Conservation (phyloP, 2,113 vertebrate genomes). For the Lagopus leucura region DNA sequence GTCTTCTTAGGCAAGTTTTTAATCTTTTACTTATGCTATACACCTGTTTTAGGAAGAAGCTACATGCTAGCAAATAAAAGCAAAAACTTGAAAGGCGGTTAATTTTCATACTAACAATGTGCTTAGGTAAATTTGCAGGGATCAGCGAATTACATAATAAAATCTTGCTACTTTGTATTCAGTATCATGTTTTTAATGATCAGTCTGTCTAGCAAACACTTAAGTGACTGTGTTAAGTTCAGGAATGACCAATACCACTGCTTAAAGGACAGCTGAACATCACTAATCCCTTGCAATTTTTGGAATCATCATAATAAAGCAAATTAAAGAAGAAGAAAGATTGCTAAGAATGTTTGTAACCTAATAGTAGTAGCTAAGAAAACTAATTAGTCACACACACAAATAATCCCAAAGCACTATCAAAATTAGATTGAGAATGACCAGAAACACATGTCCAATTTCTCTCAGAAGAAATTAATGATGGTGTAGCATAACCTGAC, state of each 20-base stretch:
- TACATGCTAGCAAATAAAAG: neutral
- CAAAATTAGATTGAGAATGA: neutral
- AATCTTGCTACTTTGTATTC: neutral
- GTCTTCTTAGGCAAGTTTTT: neutral
- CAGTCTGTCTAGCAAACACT: slow-evolving; percentile 29
- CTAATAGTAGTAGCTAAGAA: neutral
- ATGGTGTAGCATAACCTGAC: neutral
- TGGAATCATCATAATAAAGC: neutral
- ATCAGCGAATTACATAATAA: slow-evolving; percentile 56
- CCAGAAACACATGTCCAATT: neutral
- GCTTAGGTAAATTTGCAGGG: slow-evolving; percentile 26
- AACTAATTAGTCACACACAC: neutral
- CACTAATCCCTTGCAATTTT: neutral
- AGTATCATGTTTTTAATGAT: slow-evolving; percentile 53
- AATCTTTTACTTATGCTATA: slow-evolving; percentile 13
- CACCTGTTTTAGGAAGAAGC: neutral
- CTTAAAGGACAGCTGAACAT: neutral
- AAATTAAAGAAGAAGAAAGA: neutral
- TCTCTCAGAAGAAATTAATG: neutral
- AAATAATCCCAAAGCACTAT: neutral
- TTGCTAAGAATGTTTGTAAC: neutral
- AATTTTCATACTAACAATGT: slow-evolving; percentile 30
- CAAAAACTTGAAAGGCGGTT: neutral
- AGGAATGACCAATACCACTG: slow-evolving; percentile 23
- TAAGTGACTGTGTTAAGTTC: slow-evolving; percentile 40